Evolutionary conservation across 2,888 invertebrate species (phyloP).

Genomic region (Lasioglossum marginatum): DNA sequence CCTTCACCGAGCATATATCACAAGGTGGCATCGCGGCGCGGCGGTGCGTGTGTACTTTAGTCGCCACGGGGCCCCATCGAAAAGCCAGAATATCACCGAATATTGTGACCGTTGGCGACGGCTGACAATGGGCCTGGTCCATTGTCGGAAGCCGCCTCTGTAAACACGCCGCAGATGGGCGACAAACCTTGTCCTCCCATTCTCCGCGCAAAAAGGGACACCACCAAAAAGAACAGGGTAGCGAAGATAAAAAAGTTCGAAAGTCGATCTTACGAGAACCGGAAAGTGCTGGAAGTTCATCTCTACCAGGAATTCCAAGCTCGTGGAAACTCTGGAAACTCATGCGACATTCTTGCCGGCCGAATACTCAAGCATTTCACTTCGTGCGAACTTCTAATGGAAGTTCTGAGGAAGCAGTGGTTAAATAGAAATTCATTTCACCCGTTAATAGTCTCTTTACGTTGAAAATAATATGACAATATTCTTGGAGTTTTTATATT

Average conservation of each 20-base stretch:
- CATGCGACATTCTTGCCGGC: neutral
- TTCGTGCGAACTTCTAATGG: neutral
- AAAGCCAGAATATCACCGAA: slow-evolving; percentile 75
- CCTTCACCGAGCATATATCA: slow-evolving; percentile 69
- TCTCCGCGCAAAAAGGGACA: slow-evolving; percentile 67
- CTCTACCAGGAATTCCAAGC: slow-evolving; percentile 35
- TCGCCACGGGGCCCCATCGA: slow-evolving; percentile 59
- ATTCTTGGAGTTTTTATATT: too few species aligned
- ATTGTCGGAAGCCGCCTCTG: slow-evolving; percentile 70
- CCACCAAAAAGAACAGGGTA: slow-evolving; percentile 29
- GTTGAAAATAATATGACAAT: too few species aligned
- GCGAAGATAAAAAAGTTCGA: slow-evolving; percentile 47
- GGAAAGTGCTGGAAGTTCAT: slow-evolving; percentile 11
- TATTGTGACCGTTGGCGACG: slow-evolving; percentile 74
- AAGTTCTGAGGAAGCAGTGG: too few species aligned
- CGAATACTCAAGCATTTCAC: neutral
- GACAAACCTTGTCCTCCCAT: slow-evolving; percentile 69
- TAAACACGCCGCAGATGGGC: slow-evolving; percentile 74
- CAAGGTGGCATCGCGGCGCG: slow-evolving; percentile 68
- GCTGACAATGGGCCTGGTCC: slow-evolving; percentile 70
- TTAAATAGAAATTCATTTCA: too few species aligned
- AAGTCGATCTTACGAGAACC: slow-evolving; percentile 53
- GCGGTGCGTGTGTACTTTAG: slow-evolving; percentile 59
- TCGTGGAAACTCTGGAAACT: slow-evolving; percentile 32
- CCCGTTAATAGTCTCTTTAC: too few species aligned